Evolutionary conservation across 2,797 vertebrate species (phyloP), one percentile per base, ranked within the genome.

Genomic region (Sebastes taczanowskii): DNA sequence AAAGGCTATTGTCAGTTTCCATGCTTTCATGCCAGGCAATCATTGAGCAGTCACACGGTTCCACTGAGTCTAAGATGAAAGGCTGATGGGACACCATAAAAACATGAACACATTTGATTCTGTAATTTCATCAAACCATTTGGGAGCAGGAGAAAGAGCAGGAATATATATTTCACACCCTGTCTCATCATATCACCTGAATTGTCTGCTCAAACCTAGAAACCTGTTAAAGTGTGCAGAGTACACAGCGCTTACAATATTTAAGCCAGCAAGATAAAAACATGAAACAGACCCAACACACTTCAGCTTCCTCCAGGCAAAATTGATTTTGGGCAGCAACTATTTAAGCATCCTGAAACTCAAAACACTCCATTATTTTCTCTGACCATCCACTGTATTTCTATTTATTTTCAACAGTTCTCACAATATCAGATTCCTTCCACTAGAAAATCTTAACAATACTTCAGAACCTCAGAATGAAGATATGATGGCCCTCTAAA

Each of bases 41-140:
- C 75, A 72, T 13, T 22, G 35, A 65, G 74, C 68, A 63, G 81
- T 87, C 86, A 91, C 30, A 23, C 8, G 2, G 11, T 72, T 91
- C 90, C 80, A 91, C 76, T 63, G 69, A 77, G 14, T 74, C 80
- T 76, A 72, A 88, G 82, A 92, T 93, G 84, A 94, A 94, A 94
- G 82, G 63, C 58, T 22, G 27, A 30, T 59, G 74, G 73, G 87
- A 86, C 67, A 66, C 62, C 85, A 76, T 76, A 62, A 82, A 74
- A 85, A 71, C 77, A 82, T 71, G 66, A 84, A 69, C 22, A 16
- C 53, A 61, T 76, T 59, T 72, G 72, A 84, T 83, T 70, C 46
- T 72, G 71, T 82, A 76, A 77, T 79, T 65, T 84, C 6, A 64
- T 60, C 30, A 77, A 84, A 75, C 22, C 64, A 52, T 84, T 65